A percentile compares a stretch with the other conserved stretches of the same genome.
Evolutionary conservation across 2,113 vertebrate genomes (phyloP).

Genomic region (Tylochromis polylepis): DNA sequence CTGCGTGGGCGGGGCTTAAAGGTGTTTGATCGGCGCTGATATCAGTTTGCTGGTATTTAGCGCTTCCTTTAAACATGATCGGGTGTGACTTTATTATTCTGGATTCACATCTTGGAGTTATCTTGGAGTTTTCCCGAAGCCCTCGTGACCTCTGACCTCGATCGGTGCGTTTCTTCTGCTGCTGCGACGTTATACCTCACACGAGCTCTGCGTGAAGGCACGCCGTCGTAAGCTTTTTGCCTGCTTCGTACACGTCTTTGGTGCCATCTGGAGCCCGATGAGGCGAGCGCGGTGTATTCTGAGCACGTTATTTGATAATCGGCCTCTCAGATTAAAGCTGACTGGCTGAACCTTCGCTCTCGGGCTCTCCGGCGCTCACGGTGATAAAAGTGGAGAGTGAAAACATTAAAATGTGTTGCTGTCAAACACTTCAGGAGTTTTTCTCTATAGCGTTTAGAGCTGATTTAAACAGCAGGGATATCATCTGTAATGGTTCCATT

Average conservation of each 20-base stretch:
- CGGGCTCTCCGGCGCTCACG: not conserved
- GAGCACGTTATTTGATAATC: not conserved
- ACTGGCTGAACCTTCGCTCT: not conserved
- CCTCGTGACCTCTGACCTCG: not conserved
- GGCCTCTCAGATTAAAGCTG: not conserved
- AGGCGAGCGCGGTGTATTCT: not conserved
- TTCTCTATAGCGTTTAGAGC: not conserved
- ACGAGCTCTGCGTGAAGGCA: not conserved
- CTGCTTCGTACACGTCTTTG: not conserved
- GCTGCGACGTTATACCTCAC: not conserved
- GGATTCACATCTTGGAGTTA: not conserved
- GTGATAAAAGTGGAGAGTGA: not conserved
- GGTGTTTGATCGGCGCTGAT: not conserved
- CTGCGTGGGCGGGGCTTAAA: not conserved
- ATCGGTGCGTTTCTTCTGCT: not conserved
- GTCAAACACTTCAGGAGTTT: conserved; percentile 11
- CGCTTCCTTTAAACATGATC: not conserved
- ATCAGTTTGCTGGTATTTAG: not conserved
- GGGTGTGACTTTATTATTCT: not conserved
- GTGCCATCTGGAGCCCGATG: not conserved
- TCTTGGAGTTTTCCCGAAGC: not conserved
- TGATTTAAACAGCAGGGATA: not conserved
- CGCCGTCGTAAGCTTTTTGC: not conserved
- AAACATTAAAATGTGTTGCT: not conserved
- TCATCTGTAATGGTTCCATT: conserved; percentile 5